A percentile compares a stretch with the other conserved stretches of the same genome.
Conservation (phyloP, 2,113 vertebrate genomes). For the Tringa solitaria region DNA sequence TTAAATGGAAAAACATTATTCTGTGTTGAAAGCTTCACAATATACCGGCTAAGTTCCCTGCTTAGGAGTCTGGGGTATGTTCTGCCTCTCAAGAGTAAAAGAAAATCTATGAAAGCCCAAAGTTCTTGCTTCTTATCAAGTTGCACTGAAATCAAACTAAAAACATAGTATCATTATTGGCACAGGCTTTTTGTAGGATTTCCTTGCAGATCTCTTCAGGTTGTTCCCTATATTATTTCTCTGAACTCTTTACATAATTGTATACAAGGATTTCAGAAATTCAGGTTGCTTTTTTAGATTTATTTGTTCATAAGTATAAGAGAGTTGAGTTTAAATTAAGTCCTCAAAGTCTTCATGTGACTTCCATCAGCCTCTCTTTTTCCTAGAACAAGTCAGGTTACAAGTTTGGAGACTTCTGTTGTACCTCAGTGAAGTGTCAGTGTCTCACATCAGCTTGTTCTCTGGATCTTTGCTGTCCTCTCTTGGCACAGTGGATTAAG, state of each 20-base stretch:
- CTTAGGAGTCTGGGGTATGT: not conserved
- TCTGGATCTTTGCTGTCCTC: not conserved
- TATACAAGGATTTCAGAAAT: not conserved
- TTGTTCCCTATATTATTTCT: not conserved
- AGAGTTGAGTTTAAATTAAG: not conserved
- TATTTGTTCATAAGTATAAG: not conserved
- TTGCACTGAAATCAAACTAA: not conserved
- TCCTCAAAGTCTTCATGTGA: not conserved
- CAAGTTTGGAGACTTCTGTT: not conserved
- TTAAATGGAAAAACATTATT: not conserved
- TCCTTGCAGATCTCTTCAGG: not conserved
- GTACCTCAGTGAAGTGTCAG: not conserved
- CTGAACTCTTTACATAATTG: not conserved
- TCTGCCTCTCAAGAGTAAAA: not conserved
- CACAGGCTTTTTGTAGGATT: not conserved
- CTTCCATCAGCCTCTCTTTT: not conserved
- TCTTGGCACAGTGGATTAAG: not conserved
- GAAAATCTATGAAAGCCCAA: not conserved
- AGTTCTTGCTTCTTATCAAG: not conserved
- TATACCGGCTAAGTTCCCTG: not conserved
- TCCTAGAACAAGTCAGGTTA: not conserved
- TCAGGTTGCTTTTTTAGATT: not conserved
- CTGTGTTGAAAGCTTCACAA: not conserved
- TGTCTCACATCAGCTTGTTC: not conserved
- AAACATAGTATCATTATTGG: accelerated